Base-by-base conservation (phyloP, 1,140 invertebrate genomes). In the Diabrotica virgifera region DNA sequence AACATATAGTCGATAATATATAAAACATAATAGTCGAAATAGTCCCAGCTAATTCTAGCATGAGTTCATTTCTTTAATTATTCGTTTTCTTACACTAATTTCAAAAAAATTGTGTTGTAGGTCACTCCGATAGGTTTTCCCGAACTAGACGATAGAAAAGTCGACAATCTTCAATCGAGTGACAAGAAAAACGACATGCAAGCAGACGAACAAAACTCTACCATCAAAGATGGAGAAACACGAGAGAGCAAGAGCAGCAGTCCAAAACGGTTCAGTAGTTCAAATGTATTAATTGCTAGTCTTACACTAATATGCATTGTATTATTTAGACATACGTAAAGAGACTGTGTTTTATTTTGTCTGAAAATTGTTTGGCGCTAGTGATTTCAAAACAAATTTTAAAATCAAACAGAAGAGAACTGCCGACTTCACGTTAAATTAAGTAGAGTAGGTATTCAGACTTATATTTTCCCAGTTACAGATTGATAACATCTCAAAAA, bases 151-250 rank as follows among this genome's bases (percentile, higher is more conserved):
- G 57, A 58, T 35, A 63, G 9, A 24, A 62, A 69, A 37, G 40
- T 66, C 14, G 58, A 65, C 61, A 11, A 55, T 37, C 5, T 60
- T 55, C 52, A 65, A 70, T 59, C 58, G 36, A 72, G 71, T 62
- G 63, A 72, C 11, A 69, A 73, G 46, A 71, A 74, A 62, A 63
- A 54, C 12, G 67, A 63, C 55, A 75, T 76, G 70, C 66, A 71
- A 58, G 65, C 70, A 2, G 71, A 75, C n/a, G 72, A 72, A 36
- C 24, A 65, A 10, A 57, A 61, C n/a, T 38, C 64, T 6, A 52
- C 72, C 38, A 72, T 71, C 38, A 74, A 75, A 38, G 70, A 74
- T 52, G 70, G 66, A n/a, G 66, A 50, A 59, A 36, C 24, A 13
- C n/a, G 51, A 13, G 24, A 54, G 6, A 62, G 51, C 53, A 38